These are phyloP conservation scores for Microdon myrmicae DNA, from an alignment of 2,888 invertebrate species.

Conservation along the genomic window DNA sequence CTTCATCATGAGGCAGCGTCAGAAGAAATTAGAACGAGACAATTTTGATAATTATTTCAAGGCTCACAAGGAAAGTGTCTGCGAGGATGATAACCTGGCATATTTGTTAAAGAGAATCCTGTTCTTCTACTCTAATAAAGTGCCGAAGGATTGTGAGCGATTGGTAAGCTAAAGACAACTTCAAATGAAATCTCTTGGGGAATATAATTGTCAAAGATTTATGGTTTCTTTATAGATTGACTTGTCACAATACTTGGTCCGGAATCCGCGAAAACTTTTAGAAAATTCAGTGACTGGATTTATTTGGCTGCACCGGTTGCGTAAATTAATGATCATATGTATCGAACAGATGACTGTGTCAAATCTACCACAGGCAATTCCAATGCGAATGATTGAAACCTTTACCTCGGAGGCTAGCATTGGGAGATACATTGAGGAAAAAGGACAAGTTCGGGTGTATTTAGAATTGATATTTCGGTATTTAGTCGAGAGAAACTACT, in stretches of 20 bases:
- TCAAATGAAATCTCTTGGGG: background rate
- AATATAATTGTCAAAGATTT: background rate
- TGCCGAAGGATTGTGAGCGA: conserved; percentile 72
- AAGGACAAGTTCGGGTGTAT: conserved; percentile 59
- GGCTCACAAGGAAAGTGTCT: conserved; percentile 67
- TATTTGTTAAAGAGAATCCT: conserved; percentile 75
- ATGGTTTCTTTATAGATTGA: conserved; percentile 59
- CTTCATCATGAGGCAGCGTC: conserved; percentile 75
- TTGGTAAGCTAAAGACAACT: conserved; percentile 67
- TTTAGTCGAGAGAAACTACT: conserved; percentile 70
- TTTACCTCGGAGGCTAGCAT: conserved; percentile 72
- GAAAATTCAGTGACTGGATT: conserved; percentile 60
- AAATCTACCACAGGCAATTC: conserved; percentile 71
- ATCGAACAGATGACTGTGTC: conserved; percentile 62
- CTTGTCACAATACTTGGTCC: conserved; percentile 64
- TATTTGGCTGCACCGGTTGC: conserved; percentile 64
- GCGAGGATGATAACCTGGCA: conserved; percentile 65
- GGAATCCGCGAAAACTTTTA: conserved; percentile 61
- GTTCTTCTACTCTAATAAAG: conserved; percentile 77
- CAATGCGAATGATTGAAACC: conserved; percentile 81
- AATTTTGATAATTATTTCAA: conserved; percentile 76
- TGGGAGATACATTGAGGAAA: conserved; percentile 61
- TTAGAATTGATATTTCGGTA: conserved; percentile 62
- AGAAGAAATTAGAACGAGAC: conserved; percentile 74
- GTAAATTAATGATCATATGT: conserved; percentile 64